A percentile compares a stretch with the other conserved stretches of the same genome.
Conservation (phyloP, 2,113 vertebrate species). For the Uropsilus gracilis region DNA sequence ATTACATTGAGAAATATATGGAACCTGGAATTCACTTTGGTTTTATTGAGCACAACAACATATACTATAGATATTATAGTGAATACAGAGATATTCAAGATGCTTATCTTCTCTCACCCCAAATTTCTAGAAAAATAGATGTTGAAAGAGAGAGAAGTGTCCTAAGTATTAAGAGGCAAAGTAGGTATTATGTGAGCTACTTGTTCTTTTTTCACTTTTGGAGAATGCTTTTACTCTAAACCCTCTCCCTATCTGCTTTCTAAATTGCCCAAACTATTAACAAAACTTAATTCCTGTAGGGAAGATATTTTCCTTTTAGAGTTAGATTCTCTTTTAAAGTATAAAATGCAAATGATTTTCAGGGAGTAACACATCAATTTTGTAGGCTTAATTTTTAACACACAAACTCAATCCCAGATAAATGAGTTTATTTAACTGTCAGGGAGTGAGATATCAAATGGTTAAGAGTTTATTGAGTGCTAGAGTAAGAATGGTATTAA, state of each 20-base stretch:
- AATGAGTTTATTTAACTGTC: not conserved
- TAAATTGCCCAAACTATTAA: not conserved
- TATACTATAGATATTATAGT: not conserved
- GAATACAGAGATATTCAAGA: not conserved
- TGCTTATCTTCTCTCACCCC: rapidly evolving
- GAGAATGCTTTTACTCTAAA: not conserved
- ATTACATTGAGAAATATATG: not conserved
- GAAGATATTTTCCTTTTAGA: not conserved
- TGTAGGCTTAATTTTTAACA: not conserved
- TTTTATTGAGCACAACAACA: not conserved
- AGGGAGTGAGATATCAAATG: not conserved
- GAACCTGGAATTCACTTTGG: not conserved
- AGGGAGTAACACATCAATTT: not conserved
- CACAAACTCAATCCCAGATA: not conserved
- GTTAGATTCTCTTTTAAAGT: not conserved
- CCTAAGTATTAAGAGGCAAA: not conserved
- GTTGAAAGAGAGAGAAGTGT: not conserved
- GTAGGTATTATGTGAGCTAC: not conserved
- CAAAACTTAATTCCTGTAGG: not conserved
- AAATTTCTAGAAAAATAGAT: not conserved
- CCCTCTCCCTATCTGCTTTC: not conserved
- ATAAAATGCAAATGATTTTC: not conserved
- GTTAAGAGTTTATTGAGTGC: not conserved
- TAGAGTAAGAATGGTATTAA: not conserved
- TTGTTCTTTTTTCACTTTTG: not conserved